Evolutionary conservation across 2,113 vertebrate species (phyloP).

Genomic region (Plotosus lineatus): DNA sequence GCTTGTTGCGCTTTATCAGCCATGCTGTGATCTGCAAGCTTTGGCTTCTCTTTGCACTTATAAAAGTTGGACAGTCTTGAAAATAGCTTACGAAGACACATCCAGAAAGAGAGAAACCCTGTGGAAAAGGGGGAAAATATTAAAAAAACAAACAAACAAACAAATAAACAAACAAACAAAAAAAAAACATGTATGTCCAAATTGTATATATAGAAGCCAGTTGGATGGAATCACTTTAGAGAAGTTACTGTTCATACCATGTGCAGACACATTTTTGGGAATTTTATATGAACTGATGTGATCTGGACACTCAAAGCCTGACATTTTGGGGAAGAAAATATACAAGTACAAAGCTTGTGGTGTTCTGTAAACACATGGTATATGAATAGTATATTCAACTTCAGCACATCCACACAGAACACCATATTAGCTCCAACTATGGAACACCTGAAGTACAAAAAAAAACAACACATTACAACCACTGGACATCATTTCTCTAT

Average conservation of each 20-base stretch:
- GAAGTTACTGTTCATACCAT: slow-evolving; percentile 31
- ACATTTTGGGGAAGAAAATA: not conserved
- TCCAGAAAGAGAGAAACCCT: slow-evolving; percentile 67
- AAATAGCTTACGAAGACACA: slow-evolving; percentile 66
- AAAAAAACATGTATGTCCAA: too few relatives aligned
- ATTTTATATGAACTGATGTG: not conserved
- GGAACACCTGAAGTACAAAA: slow-evolving; percentile 19
- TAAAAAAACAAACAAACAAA: too few relatives aligned
- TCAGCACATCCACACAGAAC: slow-evolving; percentile 4
- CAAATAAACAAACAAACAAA: too few relatives aligned
- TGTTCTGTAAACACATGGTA: not conserved
- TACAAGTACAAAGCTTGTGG: not conserved
- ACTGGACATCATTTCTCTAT: too few relatives aligned
- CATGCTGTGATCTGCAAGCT: slow-evolving; percentile 54
- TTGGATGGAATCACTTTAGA: too few relatives aligned
- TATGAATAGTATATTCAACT: slow-evolving; percentile 13
- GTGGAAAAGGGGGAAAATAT: slow-evolving; percentile 33
- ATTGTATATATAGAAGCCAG: too few relatives aligned
- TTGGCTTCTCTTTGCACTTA: slow-evolving; percentile 68
- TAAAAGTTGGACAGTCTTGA: slow-evolving; percentile 59
- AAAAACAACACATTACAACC: too few relatives aligned
- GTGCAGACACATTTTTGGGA: slow-evolving; percentile 12
- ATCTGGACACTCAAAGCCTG: not conserved
- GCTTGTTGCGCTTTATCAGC: slow-evolving; percentile 44
- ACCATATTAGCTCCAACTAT: not conserved